Evolutionary conservation across 2,113 vertebrate species (phyloP).

Genomic region (Eolophus roseicapilla): DNA sequence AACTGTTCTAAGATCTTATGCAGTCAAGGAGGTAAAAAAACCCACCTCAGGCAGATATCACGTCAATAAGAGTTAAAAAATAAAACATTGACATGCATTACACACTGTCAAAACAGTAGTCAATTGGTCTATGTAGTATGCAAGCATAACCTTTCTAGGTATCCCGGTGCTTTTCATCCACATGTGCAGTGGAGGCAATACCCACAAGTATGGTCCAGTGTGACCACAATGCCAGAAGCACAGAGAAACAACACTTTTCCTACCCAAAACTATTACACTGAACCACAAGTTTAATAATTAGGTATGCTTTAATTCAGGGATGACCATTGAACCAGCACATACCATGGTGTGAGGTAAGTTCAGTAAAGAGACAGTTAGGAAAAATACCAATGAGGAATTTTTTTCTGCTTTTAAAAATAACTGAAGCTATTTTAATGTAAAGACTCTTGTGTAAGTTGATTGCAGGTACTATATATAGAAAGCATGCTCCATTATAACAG

Average conservation of each 20-base stretch:
- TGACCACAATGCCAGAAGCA: not conserved
- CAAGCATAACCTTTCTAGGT: not conserved
- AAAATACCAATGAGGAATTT: not conserved
- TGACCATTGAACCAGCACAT: not conserved
- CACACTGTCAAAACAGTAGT: not conserved
- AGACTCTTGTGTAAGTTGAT: not conserved
- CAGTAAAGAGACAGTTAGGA: not conserved
- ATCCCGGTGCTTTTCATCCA: not conserved
- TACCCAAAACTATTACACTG: not conserved
- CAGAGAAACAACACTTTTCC: not conserved
- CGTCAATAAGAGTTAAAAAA: not conserved
- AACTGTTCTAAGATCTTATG: not conserved
- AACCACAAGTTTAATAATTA: not conserved
- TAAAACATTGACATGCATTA: not conserved
- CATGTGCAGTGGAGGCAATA: not conserved
- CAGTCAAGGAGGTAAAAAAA: not conserved
- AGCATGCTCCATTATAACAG: not conserved
- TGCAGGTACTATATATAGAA: not conserved
- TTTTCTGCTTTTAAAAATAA: constrained; percentile 23
- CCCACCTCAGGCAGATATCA: not conserved
- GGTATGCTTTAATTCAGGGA: not conserved
- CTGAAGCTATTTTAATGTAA: not conserved
- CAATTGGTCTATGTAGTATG: not conserved
- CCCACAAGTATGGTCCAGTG: not conserved
- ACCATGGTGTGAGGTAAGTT: not conserved